Base-by-base conservation (phyloP, 23 tunicate genomes). In the Phallusia fumigata region DNA sequence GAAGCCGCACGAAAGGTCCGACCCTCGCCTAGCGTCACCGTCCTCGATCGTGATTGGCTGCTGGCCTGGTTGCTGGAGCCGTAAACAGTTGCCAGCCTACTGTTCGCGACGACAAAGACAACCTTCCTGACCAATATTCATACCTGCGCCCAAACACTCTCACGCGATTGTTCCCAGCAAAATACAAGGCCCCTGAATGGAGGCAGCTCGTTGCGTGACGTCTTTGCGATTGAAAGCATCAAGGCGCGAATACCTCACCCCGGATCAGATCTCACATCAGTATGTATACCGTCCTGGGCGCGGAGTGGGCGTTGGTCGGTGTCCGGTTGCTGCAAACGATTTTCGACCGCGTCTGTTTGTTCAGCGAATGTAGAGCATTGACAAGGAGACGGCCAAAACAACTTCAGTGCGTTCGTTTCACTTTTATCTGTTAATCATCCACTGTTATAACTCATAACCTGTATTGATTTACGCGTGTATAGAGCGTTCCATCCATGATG, bases 71-170 rank as follows among this genome's bases (percentile, higher is more conserved):
- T 58, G 69, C 69, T 58, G 69, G 69, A 22, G 28, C 69, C 13
- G 69, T 58, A 58, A 58, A 58, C 69, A 58, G 69, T 58, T 58
- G 69, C 26, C 69, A 58, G 69, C 69, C 69, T 58, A 16, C 13
- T 58, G 69, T 58, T 16, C 69, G 69, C 69, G 69, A 58, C 69
- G 13, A 58, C 69, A 58, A 58, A 21, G 69, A 58, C 69, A 58
- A 58, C 69, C 69, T 58, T 58, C 69, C 69, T 16, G 69, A 16
- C 69, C 47, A 58, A 58, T 58, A 58, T 58, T 58, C 69, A 58
- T 58, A 58, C 69, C 69, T 58, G 69, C 69, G 69, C 69, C 28
- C 11, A 5, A 21, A 24, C 28, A 58, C 69, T 58, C 69, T 58
- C 69, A 58, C 69, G 69, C 69, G 13, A 58, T 58, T 58, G 69